Evolutionary conservation across 2,113 vertebrate genomes (phyloP).

Genomic region (Thermophis baileyi): DNA sequence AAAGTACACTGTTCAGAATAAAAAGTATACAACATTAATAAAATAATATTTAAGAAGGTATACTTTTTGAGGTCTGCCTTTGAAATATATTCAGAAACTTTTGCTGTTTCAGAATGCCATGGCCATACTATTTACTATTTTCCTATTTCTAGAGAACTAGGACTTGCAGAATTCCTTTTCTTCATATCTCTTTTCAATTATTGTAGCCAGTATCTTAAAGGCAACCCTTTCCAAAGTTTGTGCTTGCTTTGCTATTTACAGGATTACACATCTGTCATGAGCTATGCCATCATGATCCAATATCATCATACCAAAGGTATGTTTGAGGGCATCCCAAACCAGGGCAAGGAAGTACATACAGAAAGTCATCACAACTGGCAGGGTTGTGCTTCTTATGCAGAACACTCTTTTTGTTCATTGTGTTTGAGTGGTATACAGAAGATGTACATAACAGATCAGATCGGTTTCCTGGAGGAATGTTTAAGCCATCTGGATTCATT

Average conservation of each 20-base stretch:
- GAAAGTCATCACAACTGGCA: not conserved
- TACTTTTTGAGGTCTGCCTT: not conserved
- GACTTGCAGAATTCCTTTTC: not conserved
- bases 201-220: not conserved
- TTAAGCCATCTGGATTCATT: conserved; percentile 25
- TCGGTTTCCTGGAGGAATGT: conserved; percentile 13
- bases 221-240: not conserved
- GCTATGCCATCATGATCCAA: not conserved
- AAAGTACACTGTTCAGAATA: not conserved
- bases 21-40: not conserved
- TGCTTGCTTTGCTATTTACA: not conserved
- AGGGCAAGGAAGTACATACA: not conserved
- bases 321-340: not conserved
- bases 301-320: not conserved
- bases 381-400: not conserved
- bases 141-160: not conserved
- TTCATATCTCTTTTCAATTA: not conserved
- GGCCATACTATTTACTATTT: not conserved
- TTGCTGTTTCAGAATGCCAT: not conserved
- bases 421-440: not conserved
- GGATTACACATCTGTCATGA: not conserved
- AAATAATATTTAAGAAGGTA: not conserved
- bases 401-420: not conserved
- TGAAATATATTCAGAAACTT: not conserved
- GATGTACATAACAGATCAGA: conserved; percentile 7